Evolutionary conservation across 2,113 vertebrate genomes (phyloP), one percentile per base, ranked within the genome.

Genomic region (Stegastes partitus): DNA sequence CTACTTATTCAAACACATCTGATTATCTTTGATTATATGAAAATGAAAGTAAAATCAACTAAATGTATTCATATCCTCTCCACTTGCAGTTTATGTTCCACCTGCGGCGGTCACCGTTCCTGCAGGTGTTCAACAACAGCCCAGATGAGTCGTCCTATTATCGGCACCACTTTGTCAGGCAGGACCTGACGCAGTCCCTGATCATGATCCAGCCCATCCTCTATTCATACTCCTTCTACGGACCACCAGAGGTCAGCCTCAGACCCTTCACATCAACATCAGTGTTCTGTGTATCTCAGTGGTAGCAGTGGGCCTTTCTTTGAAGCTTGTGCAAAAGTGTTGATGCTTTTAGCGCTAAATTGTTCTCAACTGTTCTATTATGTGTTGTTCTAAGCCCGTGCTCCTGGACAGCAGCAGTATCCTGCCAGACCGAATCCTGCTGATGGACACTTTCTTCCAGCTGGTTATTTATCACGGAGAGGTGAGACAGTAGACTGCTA

Each of bases 381-480:
- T 85, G 44, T 39, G 23, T 83, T 83, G 15, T 50, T 71, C 68
- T 3, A 82, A 99, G 98, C 98, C 98, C 1, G 97, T 99, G 21
- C 96, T 99, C 66, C 91, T 99, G 94, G 98, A 99, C 93, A 99
- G 98, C 94, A 96, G 98, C 92, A 99, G 98, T 47, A 99, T 99
- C 91, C 94, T 99, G 54, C 95, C 96, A 28, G 97, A 99, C 83
- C 95, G 96, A 80, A 99, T 99, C 86, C 92, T 99, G 4, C 92
- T 99, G 81, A 99, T 99, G 98, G 98, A 99, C 89, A 99, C 97
- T 22, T 99, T 99, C 93, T 99, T 99, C 92, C 98, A 99, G 93
- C 95, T 99, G 83, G 97, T 99, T 61, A 99, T 99, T 92, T 99
- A 94, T 87, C 97, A 98, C 66, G 97, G 98, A 86, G 98, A 99